These are phyloP conservation scores for Phylloscopus whistleri DNA, from an alignment of 2,113 vertebrate genomes.

Conservation along the genomic window DNA sequence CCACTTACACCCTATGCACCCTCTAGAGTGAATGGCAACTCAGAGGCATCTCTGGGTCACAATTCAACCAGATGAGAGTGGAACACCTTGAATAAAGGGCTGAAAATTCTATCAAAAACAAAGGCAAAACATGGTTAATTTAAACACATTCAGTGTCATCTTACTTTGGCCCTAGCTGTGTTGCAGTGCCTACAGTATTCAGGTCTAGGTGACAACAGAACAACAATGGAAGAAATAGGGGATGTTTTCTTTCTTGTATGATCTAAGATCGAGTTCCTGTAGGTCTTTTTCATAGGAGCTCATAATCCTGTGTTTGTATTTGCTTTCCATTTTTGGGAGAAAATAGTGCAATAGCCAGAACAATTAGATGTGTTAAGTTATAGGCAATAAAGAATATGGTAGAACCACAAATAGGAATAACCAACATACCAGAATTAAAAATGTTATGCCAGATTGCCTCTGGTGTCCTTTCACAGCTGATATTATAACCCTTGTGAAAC, in stretches of 20 bases:
- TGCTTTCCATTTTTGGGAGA: background rate
- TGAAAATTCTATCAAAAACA: background rate
- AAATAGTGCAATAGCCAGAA: background rate
- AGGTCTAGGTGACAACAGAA: background rate
- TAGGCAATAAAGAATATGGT: background rate
- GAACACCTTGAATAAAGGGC: background rate
- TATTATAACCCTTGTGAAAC: background rate
- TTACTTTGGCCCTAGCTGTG: background rate
- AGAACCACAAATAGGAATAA: background rate
- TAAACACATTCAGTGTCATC: background rate
- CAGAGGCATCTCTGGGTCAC: background rate
- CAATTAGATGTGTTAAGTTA: background rate
- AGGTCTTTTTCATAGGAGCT: background rate
- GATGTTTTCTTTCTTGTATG: background rate
- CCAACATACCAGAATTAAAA: background rate
- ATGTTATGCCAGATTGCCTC: background rate
- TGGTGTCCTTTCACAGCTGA: background rate
- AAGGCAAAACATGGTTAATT: background rate
- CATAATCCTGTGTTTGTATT: background rate
- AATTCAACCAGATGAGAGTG: background rate
- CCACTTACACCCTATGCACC: background rate
- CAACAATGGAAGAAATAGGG: background rate
- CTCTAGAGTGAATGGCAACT: background rate
- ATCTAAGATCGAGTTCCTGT: accelerated
- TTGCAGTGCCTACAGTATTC: background rate